Conservation (phyloP, 2,113 vertebrate species). For the Microcebus ravelobensis region DNA sequence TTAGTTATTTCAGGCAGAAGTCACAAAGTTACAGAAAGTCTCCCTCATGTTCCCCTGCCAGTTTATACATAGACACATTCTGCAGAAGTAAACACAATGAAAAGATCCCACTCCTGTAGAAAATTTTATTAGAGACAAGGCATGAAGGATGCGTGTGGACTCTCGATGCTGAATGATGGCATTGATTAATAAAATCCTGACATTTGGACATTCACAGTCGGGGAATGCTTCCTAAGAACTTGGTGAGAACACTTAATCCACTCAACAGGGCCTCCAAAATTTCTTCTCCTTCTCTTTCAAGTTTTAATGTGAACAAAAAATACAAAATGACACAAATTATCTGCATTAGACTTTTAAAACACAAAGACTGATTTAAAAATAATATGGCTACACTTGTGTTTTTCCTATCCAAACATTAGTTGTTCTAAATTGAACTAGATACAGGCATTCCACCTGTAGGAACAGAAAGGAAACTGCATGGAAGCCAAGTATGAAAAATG, state of each 20-base stretch:
- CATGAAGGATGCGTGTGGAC: not conserved
- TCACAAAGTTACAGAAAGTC: conserved; percentile 32
- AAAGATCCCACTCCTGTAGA: conserved; percentile 7
- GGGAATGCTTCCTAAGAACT: not conserved
- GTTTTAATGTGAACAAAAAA: not conserved
- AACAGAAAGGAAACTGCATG: not conserved
- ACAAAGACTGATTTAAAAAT: conserved; percentile 21
- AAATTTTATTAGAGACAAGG: not conserved
- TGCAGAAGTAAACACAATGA: conserved; percentile 24
- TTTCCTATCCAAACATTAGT: not conserved
- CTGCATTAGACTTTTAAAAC: conserved; percentile 20
- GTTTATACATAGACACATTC: not conserved
- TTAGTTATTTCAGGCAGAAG: conserved; percentile 48
- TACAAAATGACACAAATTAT: not conserved
- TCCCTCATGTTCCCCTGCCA: not conserved
- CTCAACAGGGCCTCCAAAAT: not conserved
- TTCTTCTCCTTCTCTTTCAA: not conserved
- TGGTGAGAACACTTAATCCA: not conserved
- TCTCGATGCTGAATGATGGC: not conserved
- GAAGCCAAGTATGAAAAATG: not conserved
- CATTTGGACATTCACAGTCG: not conserved
- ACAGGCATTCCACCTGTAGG: not conserved
- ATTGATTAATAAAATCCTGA: conserved; percentile 17
- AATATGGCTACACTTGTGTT: not conserved
- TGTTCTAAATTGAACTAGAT: conserved; percentile 50